These are phyloP conservation scores for Eupelmus urozonus DNA, from an alignment of 2,888 invertebrate genomes.

Conservation along the genomic window DNA sequence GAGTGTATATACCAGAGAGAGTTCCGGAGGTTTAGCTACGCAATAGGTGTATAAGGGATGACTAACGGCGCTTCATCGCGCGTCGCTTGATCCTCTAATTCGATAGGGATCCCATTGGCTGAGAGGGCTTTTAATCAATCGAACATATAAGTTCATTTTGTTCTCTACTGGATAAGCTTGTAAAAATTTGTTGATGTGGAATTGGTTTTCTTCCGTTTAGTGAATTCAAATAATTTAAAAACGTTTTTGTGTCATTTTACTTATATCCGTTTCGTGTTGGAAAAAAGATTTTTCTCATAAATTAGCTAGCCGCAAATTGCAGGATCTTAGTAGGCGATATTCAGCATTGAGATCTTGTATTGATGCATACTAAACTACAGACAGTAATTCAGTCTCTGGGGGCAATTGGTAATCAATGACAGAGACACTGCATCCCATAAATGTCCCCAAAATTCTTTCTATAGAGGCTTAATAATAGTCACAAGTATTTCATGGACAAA, in stretches of 20 bases:
- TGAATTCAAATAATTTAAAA: background rate
- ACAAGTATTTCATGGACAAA: too few relatives aligned
- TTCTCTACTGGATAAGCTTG: too few relatives aligned
- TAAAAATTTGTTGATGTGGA: too few relatives aligned
- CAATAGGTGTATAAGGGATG: background rate
- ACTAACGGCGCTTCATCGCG: slow-evolving; percentile 8
- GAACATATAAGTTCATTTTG: background rate
- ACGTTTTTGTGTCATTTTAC: background rate
- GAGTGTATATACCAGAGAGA: too few relatives aligned
- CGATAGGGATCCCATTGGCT: slow-evolving; percentile 17
- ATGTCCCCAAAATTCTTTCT: background rate
- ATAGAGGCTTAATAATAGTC: too few relatives aligned
- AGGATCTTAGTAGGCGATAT: background rate
- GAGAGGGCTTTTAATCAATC: slow-evolving; percentile 20
- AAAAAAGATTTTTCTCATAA: too few relatives aligned
- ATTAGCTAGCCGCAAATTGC: too few relatives aligned
- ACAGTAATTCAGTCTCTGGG: background rate
- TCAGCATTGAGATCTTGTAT: slow-evolving; percentile 9
- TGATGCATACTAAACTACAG: background rate
- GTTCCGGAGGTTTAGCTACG: background rate
- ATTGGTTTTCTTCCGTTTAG: background rate
- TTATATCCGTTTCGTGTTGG: too few relatives aligned
- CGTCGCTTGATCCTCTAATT: slow-evolving; percentile 22
- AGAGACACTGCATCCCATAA: background rate
- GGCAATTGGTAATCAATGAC: background rate